phyloP scores from a whole-genome alignment of 2,113 vertebrate species.

The Anoplopoma fimbria region DNA sequence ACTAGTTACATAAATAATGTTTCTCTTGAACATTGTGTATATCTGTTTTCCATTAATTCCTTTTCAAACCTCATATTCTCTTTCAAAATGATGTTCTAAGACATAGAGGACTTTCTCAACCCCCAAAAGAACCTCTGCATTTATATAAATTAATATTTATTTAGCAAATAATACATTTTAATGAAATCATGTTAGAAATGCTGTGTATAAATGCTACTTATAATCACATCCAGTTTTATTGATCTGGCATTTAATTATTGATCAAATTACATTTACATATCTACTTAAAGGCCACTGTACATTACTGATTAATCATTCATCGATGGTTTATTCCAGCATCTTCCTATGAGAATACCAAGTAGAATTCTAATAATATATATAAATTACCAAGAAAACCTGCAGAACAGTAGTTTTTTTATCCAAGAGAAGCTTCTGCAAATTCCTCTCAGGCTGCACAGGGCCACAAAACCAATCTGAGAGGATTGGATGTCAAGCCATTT shows the following conservation, averaged over 20 bases:
- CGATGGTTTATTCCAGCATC: background rate
- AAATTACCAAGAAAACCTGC: background rate
- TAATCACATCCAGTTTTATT: background rate
- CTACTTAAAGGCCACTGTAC: no score
- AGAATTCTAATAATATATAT: background rate
- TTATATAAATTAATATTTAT: background rate
- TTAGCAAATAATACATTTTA: background rate
- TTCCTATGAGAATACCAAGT: background rate
- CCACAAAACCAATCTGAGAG: background rate
- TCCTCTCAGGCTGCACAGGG: background rate
- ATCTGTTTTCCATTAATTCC: background rate
- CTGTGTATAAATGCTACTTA: no score
- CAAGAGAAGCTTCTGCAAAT: background rate
- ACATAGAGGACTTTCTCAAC: background rate
- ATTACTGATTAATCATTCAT: background rate
- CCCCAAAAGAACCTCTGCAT: background rate
- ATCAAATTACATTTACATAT: no score
- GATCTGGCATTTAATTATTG: background rate
- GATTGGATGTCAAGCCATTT: no score
- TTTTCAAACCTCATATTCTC: background rate
- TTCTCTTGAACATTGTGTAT: background rate
- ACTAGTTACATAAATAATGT: background rate
- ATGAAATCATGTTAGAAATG: no score
- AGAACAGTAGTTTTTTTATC: background rate
- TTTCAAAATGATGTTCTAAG: background rate